Base-by-base conservation (phyloP, 2,113 vertebrate species). In the Epinephelus lanceolatus region DNA sequence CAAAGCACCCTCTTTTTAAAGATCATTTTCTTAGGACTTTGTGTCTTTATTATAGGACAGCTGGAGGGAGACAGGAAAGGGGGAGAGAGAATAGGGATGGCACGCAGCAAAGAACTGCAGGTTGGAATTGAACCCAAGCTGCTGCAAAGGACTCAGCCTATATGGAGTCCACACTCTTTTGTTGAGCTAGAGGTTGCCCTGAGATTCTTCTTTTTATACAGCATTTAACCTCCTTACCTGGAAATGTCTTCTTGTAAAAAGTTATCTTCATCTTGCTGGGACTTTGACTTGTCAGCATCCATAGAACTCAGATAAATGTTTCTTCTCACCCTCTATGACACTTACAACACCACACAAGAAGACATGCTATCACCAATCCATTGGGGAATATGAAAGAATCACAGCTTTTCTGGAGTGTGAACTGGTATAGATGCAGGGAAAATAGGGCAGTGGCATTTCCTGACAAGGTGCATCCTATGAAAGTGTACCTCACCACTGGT, bases 371-470 rank as follows among this genome's bases (percentile, higher is more conserved):
- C 81, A 78, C 42, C 61, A 52, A 57, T 52, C 61, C 75, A 53
- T 17, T 18, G 33, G 75, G 61, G 61, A 79, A 30, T 63, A 19
- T 27, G 40, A 17, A 62, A 45, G 47, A 66, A 13, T 88, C 78
- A 61, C 86, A 81, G 69, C 75, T 71, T 77, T 68, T 70, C 57
- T 25, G 33, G 70, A 27, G 73, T 71, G 81, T 78, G 51, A 78
- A 59, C 79, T 59, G 57, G 71, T 62, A 33, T 33, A 19, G 10
- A 42, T 49, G 75, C 37, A 5, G 5, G 42, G 30, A 80, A 69
- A 72, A 25, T 63, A 21, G 67, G 51, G 65, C 62, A 55, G 51
- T 63, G 71, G 25, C 45, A 73, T 52, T 76, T 85, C 12, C 10
- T 71, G 52, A 70, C 85, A 75, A 17, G 5, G 18, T 51, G 59